Evolutionary conservation across 1,140 invertebrate genomes (phyloP).

Genomic region (Sitophilus oryzae): DNA sequence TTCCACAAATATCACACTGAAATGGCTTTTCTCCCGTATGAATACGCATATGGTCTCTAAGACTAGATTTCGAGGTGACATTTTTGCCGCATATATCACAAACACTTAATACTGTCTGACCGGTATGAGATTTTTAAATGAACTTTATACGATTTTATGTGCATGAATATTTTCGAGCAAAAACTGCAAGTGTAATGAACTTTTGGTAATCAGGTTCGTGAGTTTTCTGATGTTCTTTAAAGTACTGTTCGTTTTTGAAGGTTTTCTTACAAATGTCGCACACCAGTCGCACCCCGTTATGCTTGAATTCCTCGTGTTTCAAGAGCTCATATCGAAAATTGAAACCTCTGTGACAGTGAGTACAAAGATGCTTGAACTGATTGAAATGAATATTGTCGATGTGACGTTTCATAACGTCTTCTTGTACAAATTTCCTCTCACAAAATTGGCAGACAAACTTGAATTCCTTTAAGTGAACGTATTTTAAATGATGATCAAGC

Average conservation of each 20-base stretch:
- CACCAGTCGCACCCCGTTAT: constrained; percentile 17
- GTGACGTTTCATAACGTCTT: constrained; percentile 12
- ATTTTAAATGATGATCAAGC: constrained; percentile 8
- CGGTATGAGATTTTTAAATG: constrained; percentile 20
- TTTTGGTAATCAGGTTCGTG: constrained; percentile 24
- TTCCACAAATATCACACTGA: constrained; percentile 62
- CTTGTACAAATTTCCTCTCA: constrained; percentile 11
- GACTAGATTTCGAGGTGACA: constrained; percentile 25
- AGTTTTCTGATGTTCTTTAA: constrained; percentile 24
- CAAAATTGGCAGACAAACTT: constrained; percentile 14
- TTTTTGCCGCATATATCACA: constrained; percentile 52
- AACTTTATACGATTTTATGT: constrained; percentile 19
- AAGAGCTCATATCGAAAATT: constrained; percentile 6
- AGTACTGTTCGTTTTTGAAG: constrained; percentile 29
- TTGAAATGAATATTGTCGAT: constrained; percentile 19
- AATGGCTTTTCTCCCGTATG: constrained; percentile 69
- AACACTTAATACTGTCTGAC: constrained; percentile 3
- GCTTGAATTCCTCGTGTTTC: constrained; percentile 13
- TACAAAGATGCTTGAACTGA: constrained; percentile 10
- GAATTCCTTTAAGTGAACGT: constrained; percentile 21
- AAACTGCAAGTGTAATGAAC: constrained; percentile 15
- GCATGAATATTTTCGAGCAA: constrained; percentile 22
- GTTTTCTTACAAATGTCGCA: constrained; percentile 28
- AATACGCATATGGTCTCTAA: constrained; percentile 53
- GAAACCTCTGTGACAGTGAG: constrained; percentile 16